These are phyloP conservation scores for Spisula solida DNA, from an alignment of 2,888 invertebrate species.

Conservation along the genomic window DNA sequence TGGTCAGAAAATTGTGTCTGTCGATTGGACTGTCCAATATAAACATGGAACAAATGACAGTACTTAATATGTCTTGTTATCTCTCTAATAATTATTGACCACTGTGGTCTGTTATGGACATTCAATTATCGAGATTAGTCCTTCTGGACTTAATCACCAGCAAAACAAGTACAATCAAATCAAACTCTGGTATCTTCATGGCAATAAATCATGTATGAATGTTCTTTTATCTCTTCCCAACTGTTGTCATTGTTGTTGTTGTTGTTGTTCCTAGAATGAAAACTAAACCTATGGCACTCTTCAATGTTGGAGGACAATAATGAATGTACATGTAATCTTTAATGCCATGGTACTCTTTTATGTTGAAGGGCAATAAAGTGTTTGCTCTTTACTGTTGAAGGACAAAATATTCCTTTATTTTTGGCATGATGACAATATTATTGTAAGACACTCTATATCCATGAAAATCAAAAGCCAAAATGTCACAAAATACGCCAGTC, in stretches of 20 bases:
- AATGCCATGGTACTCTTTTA: too few relatives aligned
- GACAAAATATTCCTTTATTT: neutral
- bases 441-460: too few relatives aligned
- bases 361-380: neutral
- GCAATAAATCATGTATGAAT: slow-evolving; percentile 13
- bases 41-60: neutral
- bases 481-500: too few relatives aligned
- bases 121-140: slow-evolving; percentile 19
- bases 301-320: neutral
- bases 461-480: too few relatives aligned
- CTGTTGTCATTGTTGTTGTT: neutral
- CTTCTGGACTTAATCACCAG: neutral
- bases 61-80: slow-evolving; percentile 2
- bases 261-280: neutral
- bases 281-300: neutral
- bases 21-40: neutral
- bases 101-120: slow-evolving; percentile 26
- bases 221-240: neutral
- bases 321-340: too few relatives aligned
- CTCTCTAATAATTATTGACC: slow-evolving; percentile 15
- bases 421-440: slow-evolving; percentile 9
- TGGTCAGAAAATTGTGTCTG: neutral
- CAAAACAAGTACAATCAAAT: slow-evolving; percentile 20
- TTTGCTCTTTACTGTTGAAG: neutral
- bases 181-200: neutral